Base-by-base conservation (phyloP, 1,140 invertebrate genomes). In the Rhizoglyphus robini region DNA sequence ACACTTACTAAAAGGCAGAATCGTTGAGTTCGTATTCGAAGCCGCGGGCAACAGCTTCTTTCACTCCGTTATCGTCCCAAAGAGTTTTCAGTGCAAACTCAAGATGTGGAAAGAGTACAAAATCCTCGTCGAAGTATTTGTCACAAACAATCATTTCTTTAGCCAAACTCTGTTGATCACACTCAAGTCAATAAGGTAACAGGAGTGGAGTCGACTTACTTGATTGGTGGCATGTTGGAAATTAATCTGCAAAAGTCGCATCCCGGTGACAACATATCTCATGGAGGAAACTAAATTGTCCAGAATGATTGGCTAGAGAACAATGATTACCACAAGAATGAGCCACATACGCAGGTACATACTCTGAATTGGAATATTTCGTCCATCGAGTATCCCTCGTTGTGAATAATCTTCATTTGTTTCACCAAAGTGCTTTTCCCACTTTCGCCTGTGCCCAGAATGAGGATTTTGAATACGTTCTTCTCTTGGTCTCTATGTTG, bases 401-500 rank as follows among this genome's bases (percentile, higher is more conserved):
- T 83, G 73, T 87, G 84, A 67, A 87, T 87, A 70, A 87, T 86
- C 78, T 84, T 83, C 82, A 85, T 84, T 72, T 85, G 83, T 74
- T 85, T 85, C 2, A 85, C 83, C 71, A 84, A 75, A 31, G 83
- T 85, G 73, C 82, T 83, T 74, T 85, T 85, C 5, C 83, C 83
- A 71, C 82, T 83, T 71, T 84, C 83, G 34, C 83, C 83, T 70
- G 83, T 73, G 79, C 79, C 79, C 8, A 80, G 69, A 4, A 80
- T 70, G 27, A 80, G 68, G 32, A 80, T 78, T 70, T 79, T 80
- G 48, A 80, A 75, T 32, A 78, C 73, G 71, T 77, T 77, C 34
- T 70, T 69, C 36, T 41, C 18, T 41, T 41, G 8, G 18, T 41
- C 36, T 41, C 18, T 8, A 41, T 41, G 18, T 41, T 8, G 18